phyloP scores from a whole-genome alignment of 2,888 invertebrate species.

The Watsonalla binaria region DNA sequence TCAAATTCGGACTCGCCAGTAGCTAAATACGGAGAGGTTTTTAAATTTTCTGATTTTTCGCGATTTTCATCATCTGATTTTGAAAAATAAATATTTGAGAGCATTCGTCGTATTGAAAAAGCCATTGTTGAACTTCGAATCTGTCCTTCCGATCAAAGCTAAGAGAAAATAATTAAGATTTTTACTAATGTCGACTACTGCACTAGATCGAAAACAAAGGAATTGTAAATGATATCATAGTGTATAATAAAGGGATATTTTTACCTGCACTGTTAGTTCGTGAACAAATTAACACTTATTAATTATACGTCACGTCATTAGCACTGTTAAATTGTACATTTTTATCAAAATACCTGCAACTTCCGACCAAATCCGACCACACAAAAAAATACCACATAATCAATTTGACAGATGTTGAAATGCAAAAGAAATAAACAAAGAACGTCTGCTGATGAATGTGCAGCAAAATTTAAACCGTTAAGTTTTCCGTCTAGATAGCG shows the following conservation, averaged over 20 bases:
- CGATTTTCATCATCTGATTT: conserved; percentile 41
- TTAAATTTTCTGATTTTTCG: conserved; percentile 17
- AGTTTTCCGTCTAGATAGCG: no score
- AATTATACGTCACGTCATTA: conserved; percentile 32
- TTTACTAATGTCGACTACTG: not conserved
- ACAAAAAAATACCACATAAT: not conserved
- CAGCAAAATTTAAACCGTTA: no score
- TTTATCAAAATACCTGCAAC: conserved; percentile 41
- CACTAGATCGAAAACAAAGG: not conserved
- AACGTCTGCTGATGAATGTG: no score
- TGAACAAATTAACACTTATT: conserved; percentile 17
- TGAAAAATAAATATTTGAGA: conserved; percentile 69
- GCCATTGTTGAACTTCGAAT: conserved; percentile 42
- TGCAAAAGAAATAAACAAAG: no score
- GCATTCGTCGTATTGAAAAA: conserved; percentile 66
- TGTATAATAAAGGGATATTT: not conserved
- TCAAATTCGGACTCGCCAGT: conserved; percentile 33
- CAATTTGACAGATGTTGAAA: no score
- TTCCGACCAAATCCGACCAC: conserved; percentile 14
- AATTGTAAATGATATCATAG: not conserved
- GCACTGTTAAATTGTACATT: conserved; percentile 10
- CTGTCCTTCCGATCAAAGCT: not conserved
- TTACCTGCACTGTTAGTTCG: conserved; percentile 24
- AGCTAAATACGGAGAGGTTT: conserved; percentile 5
- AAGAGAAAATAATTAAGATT: not conserved